A percentile compares a stretch with the other conserved stretches of the same genome.
These are phyloP conservation scores for Denticeps clupeoides DNA, from an alignment of 2,797 vertebrate species.

Conservation along the genomic window DNA sequence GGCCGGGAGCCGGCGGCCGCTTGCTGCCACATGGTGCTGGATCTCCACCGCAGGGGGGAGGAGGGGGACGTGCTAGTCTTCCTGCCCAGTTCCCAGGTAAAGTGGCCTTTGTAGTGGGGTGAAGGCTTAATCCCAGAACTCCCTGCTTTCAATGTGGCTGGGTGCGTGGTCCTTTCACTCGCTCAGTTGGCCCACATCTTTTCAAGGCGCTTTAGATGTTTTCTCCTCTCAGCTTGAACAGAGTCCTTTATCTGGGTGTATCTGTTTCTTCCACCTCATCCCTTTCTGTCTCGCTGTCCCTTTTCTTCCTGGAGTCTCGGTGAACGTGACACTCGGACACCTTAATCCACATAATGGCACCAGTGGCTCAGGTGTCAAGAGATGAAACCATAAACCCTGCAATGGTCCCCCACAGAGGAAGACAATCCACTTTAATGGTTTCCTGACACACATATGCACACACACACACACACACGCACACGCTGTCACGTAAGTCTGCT, in stretches of 20 bases:
- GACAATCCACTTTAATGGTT: neutral
- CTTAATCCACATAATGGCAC: neutral
- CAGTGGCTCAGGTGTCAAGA: conserved; percentile 6
- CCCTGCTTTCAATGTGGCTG: too few species aligned
- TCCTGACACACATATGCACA: conserved; percentile 5
- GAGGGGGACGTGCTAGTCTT: conserved; percentile 78
- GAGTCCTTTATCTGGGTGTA: neutral
- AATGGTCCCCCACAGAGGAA: neutral
- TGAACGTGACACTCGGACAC: neutral
- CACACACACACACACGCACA: conserved; percentile 5
- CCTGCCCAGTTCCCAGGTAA: conserved; percentile 79
- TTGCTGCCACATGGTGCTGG: conserved; percentile 76
- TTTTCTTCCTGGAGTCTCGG: neutral
- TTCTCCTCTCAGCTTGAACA: too few species aligned
- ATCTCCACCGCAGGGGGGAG: conserved; percentile 67
- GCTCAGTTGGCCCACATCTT: too few species aligned
- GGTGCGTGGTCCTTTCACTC: too few species aligned
- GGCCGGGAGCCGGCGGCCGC: conserved; percentile 47
- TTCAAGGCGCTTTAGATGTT: too few species aligned
- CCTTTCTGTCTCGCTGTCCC: neutral
- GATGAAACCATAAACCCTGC: neutral
- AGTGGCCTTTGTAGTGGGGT: conserved; percentile 1
- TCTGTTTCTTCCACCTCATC: neutral
- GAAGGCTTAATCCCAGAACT: neutral
- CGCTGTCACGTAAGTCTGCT: conserved; percentile 6